Evolutionary conservation across 2,113 vertebrate genomes (phyloP).

Genomic region (Pteropus alecto): DNA sequence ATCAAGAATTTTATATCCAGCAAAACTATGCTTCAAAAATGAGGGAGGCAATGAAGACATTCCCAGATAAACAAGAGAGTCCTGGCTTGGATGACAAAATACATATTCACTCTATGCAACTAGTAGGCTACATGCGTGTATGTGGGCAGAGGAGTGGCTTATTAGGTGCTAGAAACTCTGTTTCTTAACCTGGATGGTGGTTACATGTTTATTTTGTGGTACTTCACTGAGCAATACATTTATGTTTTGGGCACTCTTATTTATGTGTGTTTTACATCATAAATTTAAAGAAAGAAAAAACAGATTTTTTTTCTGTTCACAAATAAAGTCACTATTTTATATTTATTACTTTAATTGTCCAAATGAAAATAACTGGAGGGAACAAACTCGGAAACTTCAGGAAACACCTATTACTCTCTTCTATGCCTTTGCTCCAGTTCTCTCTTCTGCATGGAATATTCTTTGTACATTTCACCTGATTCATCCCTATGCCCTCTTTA

Average conservation of each 20-base stretch:
- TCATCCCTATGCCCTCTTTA: background rate
- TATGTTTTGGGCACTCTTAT: background rate
- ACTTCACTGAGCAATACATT: background rate
- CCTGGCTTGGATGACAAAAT: background rate
- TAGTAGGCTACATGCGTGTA: background rate
- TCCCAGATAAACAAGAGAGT: background rate
- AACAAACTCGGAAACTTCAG: background rate
- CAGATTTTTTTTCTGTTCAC: background rate
- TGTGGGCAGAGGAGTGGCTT: background rate
- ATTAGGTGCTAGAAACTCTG: rapidly evolving
- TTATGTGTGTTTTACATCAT: background rate
- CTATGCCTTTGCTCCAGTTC: background rate
- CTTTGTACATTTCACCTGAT: background rate
- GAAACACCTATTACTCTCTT: background rate
- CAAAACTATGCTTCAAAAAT: conserved; percentile 9
- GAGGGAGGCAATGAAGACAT: background rate
- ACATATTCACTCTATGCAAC: background rate
- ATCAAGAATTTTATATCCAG: conserved; percentile 1
- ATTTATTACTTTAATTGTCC: background rate
- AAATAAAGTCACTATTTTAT: background rate
- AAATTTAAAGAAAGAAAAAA: background rate
- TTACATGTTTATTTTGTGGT: background rate
- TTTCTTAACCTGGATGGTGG: no score
- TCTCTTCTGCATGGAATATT: background rate
- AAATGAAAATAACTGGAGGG: background rate